Percentiles rank a stretch among this genome's conserved stretches.
These are phyloP conservation scores for Mixornis gularis DNA, from an alignment of 2,113 vertebrate genomes.

Conservation along the genomic window DNA sequence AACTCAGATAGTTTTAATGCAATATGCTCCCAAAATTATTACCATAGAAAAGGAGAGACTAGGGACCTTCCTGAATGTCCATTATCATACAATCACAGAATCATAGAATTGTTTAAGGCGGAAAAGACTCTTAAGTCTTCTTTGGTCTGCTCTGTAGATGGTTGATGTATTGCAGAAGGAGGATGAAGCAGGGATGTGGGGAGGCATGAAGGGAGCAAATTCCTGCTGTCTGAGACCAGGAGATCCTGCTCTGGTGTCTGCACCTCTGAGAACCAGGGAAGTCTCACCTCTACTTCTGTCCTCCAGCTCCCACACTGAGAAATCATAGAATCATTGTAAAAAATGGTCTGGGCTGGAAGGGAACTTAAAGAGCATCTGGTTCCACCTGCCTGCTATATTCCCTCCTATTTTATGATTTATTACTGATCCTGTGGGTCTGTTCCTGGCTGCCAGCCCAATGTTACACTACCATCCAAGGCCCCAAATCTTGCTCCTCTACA, in stretches of 20 bases:
- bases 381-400: background rate
- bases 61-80: background rate
- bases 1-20: background rate
- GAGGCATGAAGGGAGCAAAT: background rate
- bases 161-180: background rate
- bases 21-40: background rate
- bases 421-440: background rate
- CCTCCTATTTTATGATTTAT: background rate
- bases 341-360: background rate
- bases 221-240: background rate
- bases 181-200: background rate
- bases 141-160: background rate
- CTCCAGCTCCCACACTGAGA: background rate
- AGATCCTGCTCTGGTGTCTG: background rate
- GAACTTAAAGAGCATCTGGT: background rate
- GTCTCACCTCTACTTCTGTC: background rate
- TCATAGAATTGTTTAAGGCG: background rate
- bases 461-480: background rate
- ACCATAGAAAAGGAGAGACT: background rate
- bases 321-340: background rate
- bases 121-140: background rate
- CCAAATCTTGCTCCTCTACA: background rate
- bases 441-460: background rate
- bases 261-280: background rate
- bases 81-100: background rate